These are phyloP conservation scores for Syngnathus typhle DNA, from an alignment of 2,113 vertebrate genomes.

Conservation along the genomic window DNA sequence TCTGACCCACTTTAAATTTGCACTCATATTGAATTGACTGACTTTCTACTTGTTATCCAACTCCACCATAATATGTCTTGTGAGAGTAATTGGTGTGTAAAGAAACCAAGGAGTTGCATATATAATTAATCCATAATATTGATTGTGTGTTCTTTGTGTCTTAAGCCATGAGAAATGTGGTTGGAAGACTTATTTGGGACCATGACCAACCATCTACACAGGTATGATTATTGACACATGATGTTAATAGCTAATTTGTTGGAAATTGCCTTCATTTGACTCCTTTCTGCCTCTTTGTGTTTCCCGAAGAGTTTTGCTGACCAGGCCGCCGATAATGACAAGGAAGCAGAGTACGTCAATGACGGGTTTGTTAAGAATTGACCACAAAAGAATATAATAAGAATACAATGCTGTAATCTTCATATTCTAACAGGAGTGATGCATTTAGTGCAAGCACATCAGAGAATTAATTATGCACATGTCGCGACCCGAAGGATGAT, in stretches of 20 bases:
- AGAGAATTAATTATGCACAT: constrained; percentile 9
- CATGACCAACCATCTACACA: constrained; percentile 15
- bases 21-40: no score
- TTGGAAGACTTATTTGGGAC: constrained; percentile 74
- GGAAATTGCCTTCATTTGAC: not conserved
- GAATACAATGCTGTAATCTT: constrained; percentile 1
- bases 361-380: constrained; percentile 16
- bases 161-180: constrained; percentile 63
- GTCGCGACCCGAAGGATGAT: constrained; percentile 32
- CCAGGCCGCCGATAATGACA: not conserved
- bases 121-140: not conserved
- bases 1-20: no score
- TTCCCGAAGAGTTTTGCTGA: not conserved
- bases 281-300: constrained; percentile 16
- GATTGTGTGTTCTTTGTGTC: not conserved
- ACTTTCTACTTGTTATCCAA: no score
- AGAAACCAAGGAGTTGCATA: not conserved
- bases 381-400: not conserved
- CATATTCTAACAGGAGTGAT: constrained; percentile 34
- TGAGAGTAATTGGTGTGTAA: not conserved
- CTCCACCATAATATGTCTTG: not conserved
- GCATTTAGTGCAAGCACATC: constrained; percentile 17
- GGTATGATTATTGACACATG: constrained; percentile 5
- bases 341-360: not conserved
- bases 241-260: not conserved